phyloP scores from a whole-genome alignment of 2,888 invertebrate genomes.

The Chloromyia formosa region DNA sequence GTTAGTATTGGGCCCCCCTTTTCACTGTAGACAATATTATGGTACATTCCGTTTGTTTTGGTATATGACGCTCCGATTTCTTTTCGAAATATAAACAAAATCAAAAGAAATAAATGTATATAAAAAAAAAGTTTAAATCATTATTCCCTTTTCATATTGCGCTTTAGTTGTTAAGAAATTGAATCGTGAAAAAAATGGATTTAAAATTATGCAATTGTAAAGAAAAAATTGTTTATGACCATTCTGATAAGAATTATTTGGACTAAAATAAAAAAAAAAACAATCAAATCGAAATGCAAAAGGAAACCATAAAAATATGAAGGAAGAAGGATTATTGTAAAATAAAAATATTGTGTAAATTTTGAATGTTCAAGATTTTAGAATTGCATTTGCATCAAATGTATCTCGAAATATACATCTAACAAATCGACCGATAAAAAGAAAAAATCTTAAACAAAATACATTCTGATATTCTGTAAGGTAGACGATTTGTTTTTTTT shows the following conservation, averaged over 20 bases:
- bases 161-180: too few relatives aligned
- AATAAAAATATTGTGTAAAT: background rate
- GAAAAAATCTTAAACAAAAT: slow-evolving; percentile 64
- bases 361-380: background rate
- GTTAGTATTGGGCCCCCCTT: background rate
- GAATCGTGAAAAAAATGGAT: too few relatives aligned
- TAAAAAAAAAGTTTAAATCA: slow-evolving; percentile 3
- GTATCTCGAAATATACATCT: background rate
- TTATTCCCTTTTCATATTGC: slow-evolving; percentile 4
- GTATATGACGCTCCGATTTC: too few relatives aligned
- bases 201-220: too few relatives aligned
- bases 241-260: background rate
- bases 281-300: slow-evolving; percentile 39
- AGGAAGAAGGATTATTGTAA: slow-evolving; percentile 48
- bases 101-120: slow-evolving; percentile 5
- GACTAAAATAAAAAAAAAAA: background rate
- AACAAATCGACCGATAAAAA: slow-evolving; percentile 59
- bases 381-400: too few relatives aligned
- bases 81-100: too few relatives aligned
- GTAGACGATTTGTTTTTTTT: slow-evolving; percentile 19
- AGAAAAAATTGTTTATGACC: too few relatives aligned
- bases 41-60: slow-evolving; percentile 6
- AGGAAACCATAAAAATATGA: slow-evolving; percentile 47
- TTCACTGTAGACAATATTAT: background rate
- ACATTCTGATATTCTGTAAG: slow-evolving; percentile 43